These are phyloP conservation scores for Cephalotes varians DNA, from an alignment of 2,888 invertebrate species.

Conservation along the genomic window DNA sequence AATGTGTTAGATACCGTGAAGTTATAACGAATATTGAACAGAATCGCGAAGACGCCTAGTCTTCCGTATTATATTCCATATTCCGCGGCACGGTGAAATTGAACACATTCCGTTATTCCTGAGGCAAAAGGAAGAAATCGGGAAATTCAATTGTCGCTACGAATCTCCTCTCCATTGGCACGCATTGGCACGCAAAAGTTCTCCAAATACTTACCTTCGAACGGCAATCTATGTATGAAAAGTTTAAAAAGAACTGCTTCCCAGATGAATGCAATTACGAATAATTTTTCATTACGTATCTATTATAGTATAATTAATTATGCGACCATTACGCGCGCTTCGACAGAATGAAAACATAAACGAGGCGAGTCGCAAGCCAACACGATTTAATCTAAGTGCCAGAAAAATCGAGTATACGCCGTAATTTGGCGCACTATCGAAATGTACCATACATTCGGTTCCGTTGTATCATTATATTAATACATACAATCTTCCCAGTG, in stretches of 20 bases:
- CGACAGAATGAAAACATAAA: background rate
- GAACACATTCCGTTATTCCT: background rate
- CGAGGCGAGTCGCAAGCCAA: background rate
- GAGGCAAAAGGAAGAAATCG: background rate
- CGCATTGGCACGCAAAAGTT: background rate
- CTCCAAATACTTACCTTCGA: background rate
- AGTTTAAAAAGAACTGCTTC: background rate
- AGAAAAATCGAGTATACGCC: conserved; percentile 20
- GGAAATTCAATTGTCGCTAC: background rate
- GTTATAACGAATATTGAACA: background rate
- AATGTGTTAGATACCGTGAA: conserved; percentile 26
- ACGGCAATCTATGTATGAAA: conserved; percentile 5
- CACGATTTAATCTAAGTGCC: conserved; percentile 31
- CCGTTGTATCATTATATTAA: conserved; percentile 30
- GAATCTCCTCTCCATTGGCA: background rate
- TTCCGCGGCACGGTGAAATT: background rate
- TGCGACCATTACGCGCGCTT: background rate
- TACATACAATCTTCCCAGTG: conserved; percentile 43
- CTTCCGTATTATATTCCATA: conserved; percentile 34
- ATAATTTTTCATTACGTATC: conserved; percentile 21
- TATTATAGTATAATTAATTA: conserved; percentile 32
- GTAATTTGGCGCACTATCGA: conserved; percentile 8
- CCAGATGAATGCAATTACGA: background rate
- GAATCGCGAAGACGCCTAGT: conserved; percentile 38
- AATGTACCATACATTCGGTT: background rate